Evolutionary conservation across 1,140 invertebrate species (phyloP).

Genomic region (Drosophila sturtevanti): DNA sequence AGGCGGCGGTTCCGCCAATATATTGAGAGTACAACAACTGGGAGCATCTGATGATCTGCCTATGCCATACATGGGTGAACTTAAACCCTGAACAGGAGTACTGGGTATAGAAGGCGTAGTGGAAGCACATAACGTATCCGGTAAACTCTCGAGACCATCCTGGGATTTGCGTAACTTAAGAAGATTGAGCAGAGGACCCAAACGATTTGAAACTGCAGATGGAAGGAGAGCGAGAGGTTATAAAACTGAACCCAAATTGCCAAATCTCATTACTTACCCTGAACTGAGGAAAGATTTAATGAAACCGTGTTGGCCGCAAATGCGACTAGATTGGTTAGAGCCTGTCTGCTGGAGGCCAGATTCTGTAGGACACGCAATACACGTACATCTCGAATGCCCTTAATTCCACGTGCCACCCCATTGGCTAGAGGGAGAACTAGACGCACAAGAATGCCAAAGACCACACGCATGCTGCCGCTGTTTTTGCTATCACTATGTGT

Average conservation of each 20-base stretch:
- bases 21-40: conserved; percentile 82
- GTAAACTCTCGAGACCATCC: conserved; percentile 75
- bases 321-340: conserved; percentile 83
- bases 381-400: conserved; percentile 74
- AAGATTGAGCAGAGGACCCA: conserved; percentile 77
- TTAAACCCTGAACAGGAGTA: conserved; percentile 36
- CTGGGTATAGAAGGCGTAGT: conserved; percentile 44
- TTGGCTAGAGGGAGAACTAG: conserved; percentile 75
- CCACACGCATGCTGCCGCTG: conserved; percentile 72
- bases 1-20: conserved; percentile 80
- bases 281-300: conserved; percentile 83
- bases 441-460: conserved; percentile 74
- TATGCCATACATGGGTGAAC: conserved; percentile 39
- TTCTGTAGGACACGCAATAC: conserved; percentile 65
- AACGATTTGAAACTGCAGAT: conserved; percentile 74
- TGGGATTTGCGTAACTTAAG: conserved; percentile 74
- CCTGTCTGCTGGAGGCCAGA: conserved; percentile 75
- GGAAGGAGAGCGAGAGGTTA: background rate
- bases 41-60: conserved; percentile 42
- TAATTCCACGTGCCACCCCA: conserved; percentile 70
- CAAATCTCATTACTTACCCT: conserved; percentile 65
- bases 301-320: conserved; percentile 84
- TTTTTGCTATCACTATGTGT: conserved; percentile 44
- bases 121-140: conserved; percentile 54
- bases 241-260: background rate